Conservation (phyloP, 2,888 invertebrate genomes). For the Epinotia brunnichana region DNA sequence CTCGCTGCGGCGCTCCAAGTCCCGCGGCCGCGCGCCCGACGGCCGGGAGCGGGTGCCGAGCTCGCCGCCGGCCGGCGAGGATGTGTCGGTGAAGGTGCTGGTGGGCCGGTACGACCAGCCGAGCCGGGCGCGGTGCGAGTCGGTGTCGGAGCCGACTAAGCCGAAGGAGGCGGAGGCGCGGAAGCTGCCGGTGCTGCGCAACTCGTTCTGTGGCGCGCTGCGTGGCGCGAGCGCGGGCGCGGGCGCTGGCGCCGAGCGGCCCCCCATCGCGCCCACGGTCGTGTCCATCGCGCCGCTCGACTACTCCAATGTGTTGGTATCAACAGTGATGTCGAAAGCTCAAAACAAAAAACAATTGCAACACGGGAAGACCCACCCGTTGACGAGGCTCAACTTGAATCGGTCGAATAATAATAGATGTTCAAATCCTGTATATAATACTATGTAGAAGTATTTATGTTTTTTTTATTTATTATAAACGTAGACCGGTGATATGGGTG, state of each 20-base stretch:
- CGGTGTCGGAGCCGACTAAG: conserved; percentile 52
- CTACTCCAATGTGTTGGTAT: conserved; percentile 84
- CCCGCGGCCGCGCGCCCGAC: conserved; percentile 52
- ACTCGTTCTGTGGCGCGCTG: conserved; percentile 59
- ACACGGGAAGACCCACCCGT: conserved; percentile 96
- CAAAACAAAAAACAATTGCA: conserved; percentile 92
- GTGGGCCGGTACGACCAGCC: conserved; percentile 89
- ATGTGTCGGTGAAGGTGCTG: conserved; percentile 88
- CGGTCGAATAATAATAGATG: conserved; percentile 87
- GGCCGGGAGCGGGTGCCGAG: conserved; percentile 54
- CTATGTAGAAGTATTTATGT: conserved; percentile 88
- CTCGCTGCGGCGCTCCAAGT: conserved; percentile 52
- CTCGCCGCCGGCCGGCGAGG: conserved; percentile 72
- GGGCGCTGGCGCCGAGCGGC: conserved; percentile 55
- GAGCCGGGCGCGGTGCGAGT: conserved; percentile 58
- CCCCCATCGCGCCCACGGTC: conserved; percentile 72
- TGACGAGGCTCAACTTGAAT: conserved; percentile 92
- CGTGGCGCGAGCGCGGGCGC: conserved; percentile 47
- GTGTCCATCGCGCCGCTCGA: conserved; percentile 72
- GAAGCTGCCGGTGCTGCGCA: conserved; percentile 50
- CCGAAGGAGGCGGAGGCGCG: conserved; percentile 51
- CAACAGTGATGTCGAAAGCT: conserved; percentile 88
- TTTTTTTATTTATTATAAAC: conserved; percentile 71
- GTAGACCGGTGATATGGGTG: conserved; percentile 33
- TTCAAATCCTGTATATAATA: conserved; percentile 94